Percentiles rank a stretch among this genome's conserved stretches.
phyloP scores from a whole-genome alignment of 2,113 vertebrate species.

The Pteropus alecto region DNA sequence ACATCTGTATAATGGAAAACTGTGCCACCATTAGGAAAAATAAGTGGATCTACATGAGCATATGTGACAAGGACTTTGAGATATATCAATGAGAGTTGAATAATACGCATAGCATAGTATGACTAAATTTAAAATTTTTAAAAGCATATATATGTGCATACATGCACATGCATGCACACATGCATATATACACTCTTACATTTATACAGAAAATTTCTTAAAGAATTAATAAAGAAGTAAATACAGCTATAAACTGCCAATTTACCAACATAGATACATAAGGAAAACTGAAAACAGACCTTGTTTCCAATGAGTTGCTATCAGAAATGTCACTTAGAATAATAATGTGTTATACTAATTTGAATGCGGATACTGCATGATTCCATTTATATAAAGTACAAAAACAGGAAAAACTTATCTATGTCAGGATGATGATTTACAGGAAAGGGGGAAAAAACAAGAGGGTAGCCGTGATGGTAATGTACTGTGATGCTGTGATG shows the following conservation, averaged over 20 bases:
- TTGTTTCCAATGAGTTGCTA: slow-evolving; percentile 10
- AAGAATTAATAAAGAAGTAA: not conserved
- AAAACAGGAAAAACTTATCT: slow-evolving; percentile 19
- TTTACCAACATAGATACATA: not conserved
- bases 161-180: too few relatives aligned
- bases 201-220: not conserved
- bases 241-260: not conserved
- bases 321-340: not conserved
- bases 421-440: not conserved
- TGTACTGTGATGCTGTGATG: accelerated
- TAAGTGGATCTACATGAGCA: not conserved
- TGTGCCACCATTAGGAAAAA: not conserved
- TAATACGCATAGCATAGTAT: not conserved
- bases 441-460: not conserved
- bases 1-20: not conserved
- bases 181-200: not conserved
- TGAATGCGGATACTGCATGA: not conserved
- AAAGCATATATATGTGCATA: not conserved
- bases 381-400: not conserved
- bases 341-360: not conserved
- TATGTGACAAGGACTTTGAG: not conserved
- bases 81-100: not conserved
- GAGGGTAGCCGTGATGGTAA: not conserved
- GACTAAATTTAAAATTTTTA: not conserved
- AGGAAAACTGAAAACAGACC: slow-evolving; percentile 36